Evolutionary conservation across 1,140 invertebrate genomes (phyloP).

Genomic region (Drosophila grimshawi): DNA sequence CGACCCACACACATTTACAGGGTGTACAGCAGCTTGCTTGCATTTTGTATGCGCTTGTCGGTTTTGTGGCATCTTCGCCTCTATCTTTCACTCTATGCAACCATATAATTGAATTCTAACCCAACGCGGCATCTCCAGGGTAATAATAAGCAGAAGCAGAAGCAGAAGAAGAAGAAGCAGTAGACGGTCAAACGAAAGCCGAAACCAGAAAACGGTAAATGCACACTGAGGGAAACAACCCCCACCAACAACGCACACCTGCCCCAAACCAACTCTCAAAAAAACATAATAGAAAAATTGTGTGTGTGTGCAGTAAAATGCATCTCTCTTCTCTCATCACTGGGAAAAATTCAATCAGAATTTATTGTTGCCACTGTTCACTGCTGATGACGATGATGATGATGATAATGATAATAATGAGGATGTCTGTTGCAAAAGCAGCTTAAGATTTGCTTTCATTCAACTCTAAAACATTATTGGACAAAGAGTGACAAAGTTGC

Average conservation of each 20-base stretch:
- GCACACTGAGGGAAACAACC: slow-evolving; percentile 27
- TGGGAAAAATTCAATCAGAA: slow-evolving; percentile 72
- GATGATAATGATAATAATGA: not conserved
- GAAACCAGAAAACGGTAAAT: slow-evolving; percentile 25
- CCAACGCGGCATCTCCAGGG: slow-evolving; percentile 72
- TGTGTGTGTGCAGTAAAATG: slow-evolving; percentile 36
- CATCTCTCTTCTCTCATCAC: slow-evolving; percentile 35
- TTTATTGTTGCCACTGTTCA: slow-evolving; percentile 48
- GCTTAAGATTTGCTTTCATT: slow-evolving; percentile 56
- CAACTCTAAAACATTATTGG: slow-evolving; percentile 37
- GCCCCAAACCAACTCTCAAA: slow-evolving; percentile 24
- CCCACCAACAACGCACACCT: not conserved
- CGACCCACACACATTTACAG: too few species aligned
- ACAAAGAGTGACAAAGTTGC: slow-evolving; percentile 12
- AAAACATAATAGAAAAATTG: slow-evolving; percentile 64
- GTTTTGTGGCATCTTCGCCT: slow-evolving; percentile 23
- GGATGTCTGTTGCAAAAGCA: slow-evolving; percentile 40
- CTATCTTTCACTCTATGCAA: slow-evolving; percentile 53
- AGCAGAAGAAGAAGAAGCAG: slow-evolving; percentile 26
- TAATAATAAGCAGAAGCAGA: slow-evolving; percentile 54
- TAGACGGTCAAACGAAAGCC: slow-evolving; percentile 22
- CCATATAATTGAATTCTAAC: slow-evolving; percentile 79
- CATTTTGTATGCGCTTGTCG: slow-evolving; percentile 33
- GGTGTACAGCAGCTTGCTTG: slow-evolving; percentile 13
- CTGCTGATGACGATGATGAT: slow-evolving; percentile 19